These are phyloP conservation scores for Argopecten irradians DNA, from an alignment of 1,140 invertebrate species.

Conservation along the genomic window DNA sequence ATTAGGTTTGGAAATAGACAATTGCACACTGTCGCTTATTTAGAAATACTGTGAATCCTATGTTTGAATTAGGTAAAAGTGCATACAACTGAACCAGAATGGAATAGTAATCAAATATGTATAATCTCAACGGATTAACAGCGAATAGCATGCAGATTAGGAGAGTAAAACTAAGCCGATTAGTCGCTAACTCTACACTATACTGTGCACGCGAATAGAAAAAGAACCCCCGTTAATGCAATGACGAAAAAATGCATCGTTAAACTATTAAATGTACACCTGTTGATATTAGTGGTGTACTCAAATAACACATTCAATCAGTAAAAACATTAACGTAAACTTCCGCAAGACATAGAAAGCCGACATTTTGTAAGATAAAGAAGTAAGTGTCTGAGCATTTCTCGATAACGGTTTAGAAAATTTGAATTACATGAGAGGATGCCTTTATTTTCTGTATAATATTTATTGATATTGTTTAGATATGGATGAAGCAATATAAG, in stretches of 20 bases:
- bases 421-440: not conserved
- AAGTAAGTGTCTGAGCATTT: not conserved
- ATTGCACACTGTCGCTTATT: not conserved
- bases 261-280: not conserved
- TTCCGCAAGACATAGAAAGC: not conserved
- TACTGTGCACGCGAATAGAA: not conserved
- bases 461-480: too few relatives aligned
- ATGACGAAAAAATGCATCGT: not conserved
- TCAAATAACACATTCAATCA: not conserved
- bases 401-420: not conserved
- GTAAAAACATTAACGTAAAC: not conserved
- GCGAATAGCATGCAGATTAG: not conserved
- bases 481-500: too few relatives aligned
- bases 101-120: not conserved
- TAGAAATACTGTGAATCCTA: not conserved
- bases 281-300: not conserved
- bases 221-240: not conserved
- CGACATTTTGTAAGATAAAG: not conserved
- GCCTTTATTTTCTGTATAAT: too few relatives aligned
- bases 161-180: not conserved
- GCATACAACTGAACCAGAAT: not conserved
- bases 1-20: not conserved
- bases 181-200: too few relatives aligned
- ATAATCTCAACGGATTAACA: not conserved
- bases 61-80: not conserved